A percentile compares a stretch with the other conserved stretches of the same genome.
Evolutionary conservation across 2,888 invertebrate genomes (phyloP).

Genomic region (Prenolepis imparis): DNA sequence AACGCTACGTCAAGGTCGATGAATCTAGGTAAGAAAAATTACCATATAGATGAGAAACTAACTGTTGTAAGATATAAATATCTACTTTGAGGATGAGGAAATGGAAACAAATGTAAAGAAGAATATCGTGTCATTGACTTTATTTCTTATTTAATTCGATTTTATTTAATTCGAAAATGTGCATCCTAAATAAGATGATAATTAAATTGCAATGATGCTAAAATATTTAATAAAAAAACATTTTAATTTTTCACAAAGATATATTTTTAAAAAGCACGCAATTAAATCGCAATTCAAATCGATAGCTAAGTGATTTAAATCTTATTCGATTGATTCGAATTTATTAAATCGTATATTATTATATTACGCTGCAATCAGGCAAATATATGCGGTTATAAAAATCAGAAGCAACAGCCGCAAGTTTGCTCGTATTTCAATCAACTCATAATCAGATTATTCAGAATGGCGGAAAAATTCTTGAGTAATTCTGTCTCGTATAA

Average conservation of each 20-base stretch:
- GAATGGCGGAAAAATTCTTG: conserved; percentile 37
- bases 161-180: background rate
- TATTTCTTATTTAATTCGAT: background rate
- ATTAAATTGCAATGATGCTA: background rate
- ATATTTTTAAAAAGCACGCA: background rate
- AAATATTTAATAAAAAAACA: background rate
- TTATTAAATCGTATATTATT: background rate
- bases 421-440: conserved; percentile 33
- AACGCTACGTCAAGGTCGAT: conserved; percentile 38
- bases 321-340: background rate
- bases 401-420: conserved; percentile 10
- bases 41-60: background rate
- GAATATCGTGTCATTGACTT: background rate
- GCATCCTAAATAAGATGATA: background rate
- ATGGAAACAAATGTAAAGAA: background rate
- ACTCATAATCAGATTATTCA: conserved; percentile 28
- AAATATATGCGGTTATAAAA: background rate
- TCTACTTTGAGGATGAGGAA: background rate
- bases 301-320: background rate
- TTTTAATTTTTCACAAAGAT: background rate
- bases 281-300: background rate
- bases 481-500: conserved; percentile 26
- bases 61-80: background rate
- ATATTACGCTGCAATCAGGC: background rate
- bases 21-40: conserved; percentile 29